phyloP scores from a whole-genome alignment of 30 jellyfish, hydroid and myxozoan species.

The Catostylus mosaicus region DNA sequence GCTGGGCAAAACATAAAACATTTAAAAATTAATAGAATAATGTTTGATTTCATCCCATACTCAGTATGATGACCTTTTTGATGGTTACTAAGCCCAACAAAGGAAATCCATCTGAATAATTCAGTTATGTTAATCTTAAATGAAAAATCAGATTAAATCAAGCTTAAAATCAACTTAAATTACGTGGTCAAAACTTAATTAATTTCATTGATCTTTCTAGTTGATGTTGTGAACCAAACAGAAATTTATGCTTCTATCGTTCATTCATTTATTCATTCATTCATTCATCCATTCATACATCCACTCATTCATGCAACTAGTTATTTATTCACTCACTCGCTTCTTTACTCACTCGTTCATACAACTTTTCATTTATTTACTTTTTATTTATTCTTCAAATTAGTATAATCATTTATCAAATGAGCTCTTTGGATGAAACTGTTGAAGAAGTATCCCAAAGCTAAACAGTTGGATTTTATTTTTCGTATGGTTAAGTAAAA shows the following conservation, averaged over 20 bases:
- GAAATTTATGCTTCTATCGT: background rate
- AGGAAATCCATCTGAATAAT: background rate
- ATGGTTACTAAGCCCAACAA: too few relatives aligned
- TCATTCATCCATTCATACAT: background rate
- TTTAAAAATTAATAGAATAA: too few relatives aligned
- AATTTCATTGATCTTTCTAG: background rate
- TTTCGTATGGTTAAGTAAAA: too few relatives aligned
- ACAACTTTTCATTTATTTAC: background rate
- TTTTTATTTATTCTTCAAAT: too few relatives aligned
- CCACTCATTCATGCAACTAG: background rate
- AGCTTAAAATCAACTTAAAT: background rate
- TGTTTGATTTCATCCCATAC: too few relatives aligned
- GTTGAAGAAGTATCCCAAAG: too few relatives aligned
- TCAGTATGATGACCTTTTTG: too few relatives aligned
- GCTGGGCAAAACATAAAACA: too few relatives aligned
- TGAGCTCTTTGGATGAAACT: too few relatives aligned
- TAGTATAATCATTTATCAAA: too few relatives aligned
- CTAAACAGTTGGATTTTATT: too few relatives aligned
- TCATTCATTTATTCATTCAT: background rate
- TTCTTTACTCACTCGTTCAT: background rate
- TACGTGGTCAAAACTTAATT: too few relatives aligned
- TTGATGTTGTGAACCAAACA: background rate
- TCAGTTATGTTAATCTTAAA: background rate
- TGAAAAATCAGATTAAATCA: background rate
- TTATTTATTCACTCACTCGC: background rate